Evolutionary conservation across 2,888 invertebrate genomes (phyloP).

Genomic region (Trissolcus japonicus): DNA sequence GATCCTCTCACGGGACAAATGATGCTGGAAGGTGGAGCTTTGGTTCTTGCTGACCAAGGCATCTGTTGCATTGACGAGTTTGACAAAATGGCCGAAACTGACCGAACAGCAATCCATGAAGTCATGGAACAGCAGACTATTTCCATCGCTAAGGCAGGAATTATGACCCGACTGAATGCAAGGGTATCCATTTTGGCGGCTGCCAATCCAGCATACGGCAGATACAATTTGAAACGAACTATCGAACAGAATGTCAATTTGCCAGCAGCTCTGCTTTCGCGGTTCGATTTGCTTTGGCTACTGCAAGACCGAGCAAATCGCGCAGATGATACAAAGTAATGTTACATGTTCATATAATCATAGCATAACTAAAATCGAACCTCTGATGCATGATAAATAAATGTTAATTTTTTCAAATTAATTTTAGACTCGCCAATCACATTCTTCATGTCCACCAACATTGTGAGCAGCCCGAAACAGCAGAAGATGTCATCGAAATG

Average conservation of each 20-base stretch:
- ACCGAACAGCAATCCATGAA: conserved; percentile 97
- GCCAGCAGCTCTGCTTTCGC: conserved; percentile 96
- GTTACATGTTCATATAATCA: background rate
- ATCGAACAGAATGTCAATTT: conserved; percentile 98
- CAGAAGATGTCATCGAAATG: conserved; percentile 89
- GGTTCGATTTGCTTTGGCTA: conserved; percentile 97
- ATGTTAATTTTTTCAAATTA: background rate
- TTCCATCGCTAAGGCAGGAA: conserved; percentile 99
- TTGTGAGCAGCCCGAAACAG: conserved; percentile 88
- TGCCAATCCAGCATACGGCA: conserved; percentile 98
- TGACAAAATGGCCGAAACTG: conserved; percentile 98
- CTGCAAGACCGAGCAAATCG: conserved; percentile 87
- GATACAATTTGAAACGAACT: conserved; percentile 96
- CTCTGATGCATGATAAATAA: background rate
- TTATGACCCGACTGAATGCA: conserved; percentile 98
- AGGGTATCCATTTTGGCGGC: conserved; percentile 98
- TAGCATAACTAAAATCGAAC: background rate
- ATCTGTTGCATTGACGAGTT: conserved; percentile 99
- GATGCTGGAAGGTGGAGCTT: conserved; percentile 96
- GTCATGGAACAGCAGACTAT: conserved; percentile 99
- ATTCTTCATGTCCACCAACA: conserved; percentile 98
- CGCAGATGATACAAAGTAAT: conserved; percentile 80
- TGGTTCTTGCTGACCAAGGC: conserved; percentile 97
- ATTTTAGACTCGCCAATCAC: conserved; percentile 89
- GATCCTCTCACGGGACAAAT: conserved; percentile 98